Evolutionary conservation across 2,888 invertebrate genomes (phyloP).

Genomic region (Eupithecia insigniata): DNA sequence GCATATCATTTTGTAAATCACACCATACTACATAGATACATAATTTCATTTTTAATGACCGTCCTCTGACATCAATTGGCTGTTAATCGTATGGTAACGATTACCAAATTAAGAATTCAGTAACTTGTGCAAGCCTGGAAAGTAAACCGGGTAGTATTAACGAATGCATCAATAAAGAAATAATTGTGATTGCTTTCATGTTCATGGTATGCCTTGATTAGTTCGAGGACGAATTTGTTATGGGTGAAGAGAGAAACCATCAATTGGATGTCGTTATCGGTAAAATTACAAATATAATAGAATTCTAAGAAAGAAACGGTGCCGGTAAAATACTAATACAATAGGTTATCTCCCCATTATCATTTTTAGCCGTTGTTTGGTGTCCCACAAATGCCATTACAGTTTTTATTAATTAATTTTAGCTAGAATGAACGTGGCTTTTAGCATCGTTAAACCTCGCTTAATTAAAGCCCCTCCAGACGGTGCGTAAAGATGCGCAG

Average conservation of each 20-base stretch:
- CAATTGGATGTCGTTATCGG: neutral
- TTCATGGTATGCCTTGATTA: constrained; percentile 2
- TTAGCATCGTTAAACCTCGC: constrained; percentile 18
- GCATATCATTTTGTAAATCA: neutral
- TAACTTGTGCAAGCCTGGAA: constrained; percentile 26
- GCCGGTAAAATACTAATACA: neutral
- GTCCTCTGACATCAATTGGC: constrained; percentile 24
- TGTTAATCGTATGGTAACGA: constrained; percentile 26
- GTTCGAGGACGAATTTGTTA: constrained; percentile 5
- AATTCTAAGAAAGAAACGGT: neutral
- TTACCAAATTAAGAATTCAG: constrained; percentile 34
- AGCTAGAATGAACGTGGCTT: neutral
- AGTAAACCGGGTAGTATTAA: constrained; percentile 32
- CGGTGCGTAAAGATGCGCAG: constrained; percentile 40
- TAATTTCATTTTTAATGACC: neutral
- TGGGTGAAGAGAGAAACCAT: neutral
- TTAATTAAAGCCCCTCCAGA: constrained; percentile 22
- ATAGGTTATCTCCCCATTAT: neutral
- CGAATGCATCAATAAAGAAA: constrained; percentile 28
- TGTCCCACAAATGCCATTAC: neutral
- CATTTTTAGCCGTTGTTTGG: no score
- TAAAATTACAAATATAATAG: neutral
- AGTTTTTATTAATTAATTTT: neutral
- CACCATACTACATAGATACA: neutral
- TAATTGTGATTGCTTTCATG: constrained; percentile 12